phyloP scores from a whole-genome alignment of 2,113 vertebrate genomes.

The Alethe diademata region DNA sequence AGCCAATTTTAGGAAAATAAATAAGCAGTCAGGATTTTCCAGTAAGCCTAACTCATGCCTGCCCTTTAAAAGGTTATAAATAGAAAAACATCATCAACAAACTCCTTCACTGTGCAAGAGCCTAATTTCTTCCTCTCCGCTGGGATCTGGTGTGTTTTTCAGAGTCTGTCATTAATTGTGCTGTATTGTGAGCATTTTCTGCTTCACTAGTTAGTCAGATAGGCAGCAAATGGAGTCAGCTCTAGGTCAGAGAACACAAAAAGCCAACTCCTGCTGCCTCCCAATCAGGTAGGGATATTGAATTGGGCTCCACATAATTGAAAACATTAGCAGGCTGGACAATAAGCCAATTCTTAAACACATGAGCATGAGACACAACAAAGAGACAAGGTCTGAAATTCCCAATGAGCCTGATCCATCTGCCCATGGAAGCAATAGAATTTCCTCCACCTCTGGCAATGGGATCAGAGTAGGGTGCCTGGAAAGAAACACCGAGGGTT shows the following conservation, averaged over 20 bases:
- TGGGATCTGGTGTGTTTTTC: slow-evolving; percentile 75
- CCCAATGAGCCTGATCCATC: not conserved
- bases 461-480: not conserved
- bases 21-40: not conserved
- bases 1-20: not conserved
- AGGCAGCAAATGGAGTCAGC: slow-evolving; percentile 70
- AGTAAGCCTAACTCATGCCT: not conserved
- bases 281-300: slow-evolving; percentile 39
- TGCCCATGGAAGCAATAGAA: not conserved
- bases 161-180: slow-evolving; percentile 79
- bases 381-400: not conserved
- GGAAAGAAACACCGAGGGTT: not conserved
- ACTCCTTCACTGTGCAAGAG: slow-evolving; percentile 32
- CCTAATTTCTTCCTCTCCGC: slow-evolving; percentile 57
- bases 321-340: slow-evolving; percentile 45
- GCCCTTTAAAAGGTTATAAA: not conserved
- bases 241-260: slow-evolving; percentile 70
- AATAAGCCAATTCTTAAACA: slow-evolving; percentile 36
- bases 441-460: not conserved
- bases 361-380: not conserved
- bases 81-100: slow-evolving; percentile 57
- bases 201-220: slow-evolving; percentile 77
- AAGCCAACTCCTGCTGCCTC: slow-evolving; percentile 59
- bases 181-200: slow-evolving; percentile 86
- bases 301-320: slow-evolving; percentile 33